Percentiles rank a stretch among this genome's conserved stretches.
These are phyloP conservation scores for Saccostrea cuccullata DNA, from an alignment of 1,140 invertebrate genomes.

Conservation along the genomic window DNA sequence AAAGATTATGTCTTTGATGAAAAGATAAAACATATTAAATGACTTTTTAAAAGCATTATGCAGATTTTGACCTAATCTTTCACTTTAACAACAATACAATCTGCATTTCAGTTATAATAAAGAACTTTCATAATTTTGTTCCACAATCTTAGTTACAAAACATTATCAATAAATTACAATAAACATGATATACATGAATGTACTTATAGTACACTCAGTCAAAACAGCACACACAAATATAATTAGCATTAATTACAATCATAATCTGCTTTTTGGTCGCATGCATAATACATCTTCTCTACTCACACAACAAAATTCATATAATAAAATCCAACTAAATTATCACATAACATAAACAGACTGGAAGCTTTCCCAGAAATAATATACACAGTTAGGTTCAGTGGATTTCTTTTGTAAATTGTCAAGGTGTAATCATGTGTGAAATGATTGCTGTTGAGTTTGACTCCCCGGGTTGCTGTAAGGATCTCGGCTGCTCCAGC, in stretches of 20 bases:
- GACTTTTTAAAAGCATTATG: no score
- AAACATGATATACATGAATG: not conserved
- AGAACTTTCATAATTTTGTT: not conserved
- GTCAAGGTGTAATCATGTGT: conserved; percentile 10
- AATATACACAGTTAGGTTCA: not conserved
- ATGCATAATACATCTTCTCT: conserved; percentile 3
- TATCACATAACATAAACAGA: not conserved
- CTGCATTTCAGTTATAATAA: no score
- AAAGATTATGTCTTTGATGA: no score
- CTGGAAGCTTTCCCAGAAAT: conserved; percentile 8
- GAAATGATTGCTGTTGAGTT: conserved; percentile 30
- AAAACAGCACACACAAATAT: not conserved
- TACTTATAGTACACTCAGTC: not conserved
- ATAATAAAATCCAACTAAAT: not conserved
- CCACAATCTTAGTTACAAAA: not conserved
- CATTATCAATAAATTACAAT: not conserved
- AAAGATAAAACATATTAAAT: no score
- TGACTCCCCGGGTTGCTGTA: conserved; percentile 1
- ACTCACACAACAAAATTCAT: not conserved
- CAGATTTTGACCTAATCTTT: no score
- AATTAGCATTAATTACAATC: not conserved
- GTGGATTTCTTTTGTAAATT: conserved; percentile 6
- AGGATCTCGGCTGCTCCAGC: not conserved
- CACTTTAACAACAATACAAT: no score
- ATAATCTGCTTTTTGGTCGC: not conserved